phyloP scores from a whole-genome alignment of 2,113 vertebrate species.

The Zootoca vivipara region DNA sequence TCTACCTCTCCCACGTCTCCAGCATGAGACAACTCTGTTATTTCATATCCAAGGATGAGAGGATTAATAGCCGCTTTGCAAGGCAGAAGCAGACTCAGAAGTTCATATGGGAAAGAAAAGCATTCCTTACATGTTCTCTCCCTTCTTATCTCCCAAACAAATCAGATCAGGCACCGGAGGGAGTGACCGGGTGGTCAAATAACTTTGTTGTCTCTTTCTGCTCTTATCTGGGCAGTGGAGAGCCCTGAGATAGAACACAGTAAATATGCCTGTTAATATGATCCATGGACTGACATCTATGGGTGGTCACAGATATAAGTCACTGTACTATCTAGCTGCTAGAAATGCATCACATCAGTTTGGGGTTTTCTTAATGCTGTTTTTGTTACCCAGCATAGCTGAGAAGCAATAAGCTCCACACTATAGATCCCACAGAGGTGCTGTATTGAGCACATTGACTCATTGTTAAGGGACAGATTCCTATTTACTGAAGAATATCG shows the following conservation, averaged over 20 bases:
- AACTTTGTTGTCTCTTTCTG: neutral
- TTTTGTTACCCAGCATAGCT: neutral
- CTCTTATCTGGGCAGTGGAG: neutral
- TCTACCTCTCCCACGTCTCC: neutral
- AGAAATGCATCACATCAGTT: constrained; percentile 18
- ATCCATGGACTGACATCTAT: neutral
- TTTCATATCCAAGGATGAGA: neutral
- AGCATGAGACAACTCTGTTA: neutral
- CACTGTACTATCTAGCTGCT: neutral
- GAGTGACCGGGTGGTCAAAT: neutral
- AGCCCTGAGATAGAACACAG: neutral
- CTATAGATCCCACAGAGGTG: constrained; percentile 24
- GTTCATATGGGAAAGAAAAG: neutral
- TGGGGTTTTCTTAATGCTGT: neutral
- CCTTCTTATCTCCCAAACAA: constrained; percentile 1
- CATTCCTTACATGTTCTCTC: constrained; percentile 16
- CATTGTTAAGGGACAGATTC: constrained; percentile 39
- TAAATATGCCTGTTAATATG: neutral
- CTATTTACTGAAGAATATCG: constrained; percentile 38
- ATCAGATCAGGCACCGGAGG: neutral
- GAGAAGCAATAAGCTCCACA: constrained; percentile 18
- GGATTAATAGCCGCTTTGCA: neutral
- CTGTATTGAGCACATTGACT: constrained; percentile 44
- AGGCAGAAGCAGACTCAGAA: neutral
- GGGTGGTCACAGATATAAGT: neutral